These are phyloP conservation scores for Lagopus muta DNA, from an alignment of 2,113 vertebrate species.

Conservation along the genomic window DNA sequence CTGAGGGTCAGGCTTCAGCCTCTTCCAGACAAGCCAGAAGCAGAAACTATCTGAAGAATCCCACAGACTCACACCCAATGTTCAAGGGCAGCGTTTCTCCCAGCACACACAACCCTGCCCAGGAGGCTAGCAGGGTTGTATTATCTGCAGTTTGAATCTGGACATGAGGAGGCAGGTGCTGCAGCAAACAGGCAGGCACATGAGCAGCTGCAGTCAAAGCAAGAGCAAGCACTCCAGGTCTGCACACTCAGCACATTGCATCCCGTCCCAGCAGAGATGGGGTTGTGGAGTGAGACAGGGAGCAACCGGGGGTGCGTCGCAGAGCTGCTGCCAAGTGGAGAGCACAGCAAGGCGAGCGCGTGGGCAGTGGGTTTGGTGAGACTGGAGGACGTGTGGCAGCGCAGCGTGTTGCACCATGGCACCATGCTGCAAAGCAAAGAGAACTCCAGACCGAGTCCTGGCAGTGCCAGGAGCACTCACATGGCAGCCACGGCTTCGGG, in stretches of 20 bases:
- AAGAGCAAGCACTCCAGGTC: constrained; percentile 56
- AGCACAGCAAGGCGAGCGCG: neutral
- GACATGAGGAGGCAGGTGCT: constrained; percentile 71
- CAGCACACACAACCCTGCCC: constrained; percentile 61
- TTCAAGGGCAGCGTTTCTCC: constrained; percentile 56
- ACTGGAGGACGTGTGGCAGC: neutral
- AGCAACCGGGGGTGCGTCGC: neutral
- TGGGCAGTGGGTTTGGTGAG: neutral
- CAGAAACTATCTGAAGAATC: constrained; percentile 56
- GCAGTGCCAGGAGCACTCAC: neutral
- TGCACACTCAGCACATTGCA: constrained; percentile 59
- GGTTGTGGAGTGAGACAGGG: neutral
- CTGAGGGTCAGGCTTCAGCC: constrained; percentile 1
- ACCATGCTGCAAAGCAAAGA: neutral
- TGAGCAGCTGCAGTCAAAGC: constrained; percentile 49
- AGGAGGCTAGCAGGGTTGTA: constrained; percentile 59
- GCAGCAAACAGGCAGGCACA: constrained; percentile 65
- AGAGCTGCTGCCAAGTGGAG: neutral
- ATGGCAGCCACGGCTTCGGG: neutral
- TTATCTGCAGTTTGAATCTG: constrained; percentile 64
- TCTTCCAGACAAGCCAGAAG: neutral
- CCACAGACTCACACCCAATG: constrained; percentile 39
- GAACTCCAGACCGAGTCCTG: neutral
- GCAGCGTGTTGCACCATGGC: neutral
- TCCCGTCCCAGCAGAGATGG: constrained; percentile 7